Evolutionary conservation across 2,113 vertebrate species (phyloP).

Genomic region (Ochotona curzoniae): DNA sequence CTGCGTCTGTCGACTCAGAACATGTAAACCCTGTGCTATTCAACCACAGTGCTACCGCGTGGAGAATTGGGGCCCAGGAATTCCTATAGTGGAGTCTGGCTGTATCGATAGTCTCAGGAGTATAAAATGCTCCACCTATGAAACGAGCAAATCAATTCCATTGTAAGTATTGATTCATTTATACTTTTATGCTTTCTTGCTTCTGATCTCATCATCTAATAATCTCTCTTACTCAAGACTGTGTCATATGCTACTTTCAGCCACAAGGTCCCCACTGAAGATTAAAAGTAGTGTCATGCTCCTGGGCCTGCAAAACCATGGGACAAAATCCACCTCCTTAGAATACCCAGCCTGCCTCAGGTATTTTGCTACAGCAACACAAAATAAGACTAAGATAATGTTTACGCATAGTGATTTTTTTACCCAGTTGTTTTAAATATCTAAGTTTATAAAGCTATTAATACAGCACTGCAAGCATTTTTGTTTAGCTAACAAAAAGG

Average conservation of each 20-base stretch:
- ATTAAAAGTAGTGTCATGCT: no score
- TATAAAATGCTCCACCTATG: constrained; percentile 97
- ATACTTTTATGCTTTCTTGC: background rate
- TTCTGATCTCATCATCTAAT: no score
- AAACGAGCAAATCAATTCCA: constrained; percentile 67
- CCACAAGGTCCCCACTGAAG: no score
- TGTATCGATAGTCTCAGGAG: constrained; percentile 98
- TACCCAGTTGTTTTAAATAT: background rate
- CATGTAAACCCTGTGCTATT: constrained; percentile 93
- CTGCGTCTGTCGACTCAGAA: constrained; percentile 87
- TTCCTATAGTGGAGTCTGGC: constrained; percentile 96
- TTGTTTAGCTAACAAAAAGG: constrained; percentile 38
- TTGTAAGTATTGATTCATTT: background rate
- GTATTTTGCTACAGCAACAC: no score
- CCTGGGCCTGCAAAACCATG: no score
- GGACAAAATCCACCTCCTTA: no score
- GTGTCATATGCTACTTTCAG: no score
- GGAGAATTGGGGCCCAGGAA: constrained; percentile 97
- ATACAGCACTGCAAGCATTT: background rate
- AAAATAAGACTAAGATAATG: no score
- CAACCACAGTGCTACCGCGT: constrained; percentile 96
- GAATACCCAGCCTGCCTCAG: no score
- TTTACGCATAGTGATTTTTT: background rate
- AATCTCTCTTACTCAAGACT: no score
- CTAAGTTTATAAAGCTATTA: background rate